Conservation (phyloP, 2,113 vertebrate species). For the Clupea harengus region DNA sequence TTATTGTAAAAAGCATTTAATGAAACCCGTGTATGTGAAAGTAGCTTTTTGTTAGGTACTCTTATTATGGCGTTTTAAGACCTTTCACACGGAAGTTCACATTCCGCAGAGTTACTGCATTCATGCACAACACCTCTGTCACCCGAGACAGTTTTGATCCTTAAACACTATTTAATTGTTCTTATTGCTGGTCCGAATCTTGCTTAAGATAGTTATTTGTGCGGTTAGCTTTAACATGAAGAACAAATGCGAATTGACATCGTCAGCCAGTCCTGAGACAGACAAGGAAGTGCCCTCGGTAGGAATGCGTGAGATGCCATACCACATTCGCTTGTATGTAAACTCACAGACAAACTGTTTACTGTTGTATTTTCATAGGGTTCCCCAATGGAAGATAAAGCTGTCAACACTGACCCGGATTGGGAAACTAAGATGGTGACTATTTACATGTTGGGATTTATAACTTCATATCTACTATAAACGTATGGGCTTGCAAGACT, state of each 20-base stretch:
- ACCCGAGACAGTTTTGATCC: too few species aligned
- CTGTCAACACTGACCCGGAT: not conserved
- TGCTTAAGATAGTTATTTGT: not conserved
- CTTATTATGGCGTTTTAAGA: not conserved
- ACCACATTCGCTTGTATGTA: too few species aligned
- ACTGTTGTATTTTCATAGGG: not conserved
- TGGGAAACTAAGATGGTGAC: slow-evolving; percentile 7
- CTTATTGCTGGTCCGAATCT: not conserved
- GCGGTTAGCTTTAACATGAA: not conserved
- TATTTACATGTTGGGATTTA: not conserved
- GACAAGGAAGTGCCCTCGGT: not conserved
- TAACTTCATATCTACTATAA: not conserved
- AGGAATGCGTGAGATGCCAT: not conserved
- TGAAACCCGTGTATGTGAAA: too few species aligned
- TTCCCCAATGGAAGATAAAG: not conserved
- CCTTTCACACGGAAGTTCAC: not conserved
- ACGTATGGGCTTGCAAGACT: too few species aligned
- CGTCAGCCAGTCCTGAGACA: not conserved
- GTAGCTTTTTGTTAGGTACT: not conserved
- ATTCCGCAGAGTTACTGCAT: too few species aligned
- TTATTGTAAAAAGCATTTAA: too few species aligned
- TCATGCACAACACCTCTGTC: not conserved
- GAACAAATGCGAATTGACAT: not conserved
- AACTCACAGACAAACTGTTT: not conserved
- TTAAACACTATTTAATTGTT: not conserved